Percentiles rank a stretch among this genome's conserved stretches.
phyloP scores from a whole-genome alignment of 2,888 invertebrate genomes.

The Ornithoptera priamus region DNA sequence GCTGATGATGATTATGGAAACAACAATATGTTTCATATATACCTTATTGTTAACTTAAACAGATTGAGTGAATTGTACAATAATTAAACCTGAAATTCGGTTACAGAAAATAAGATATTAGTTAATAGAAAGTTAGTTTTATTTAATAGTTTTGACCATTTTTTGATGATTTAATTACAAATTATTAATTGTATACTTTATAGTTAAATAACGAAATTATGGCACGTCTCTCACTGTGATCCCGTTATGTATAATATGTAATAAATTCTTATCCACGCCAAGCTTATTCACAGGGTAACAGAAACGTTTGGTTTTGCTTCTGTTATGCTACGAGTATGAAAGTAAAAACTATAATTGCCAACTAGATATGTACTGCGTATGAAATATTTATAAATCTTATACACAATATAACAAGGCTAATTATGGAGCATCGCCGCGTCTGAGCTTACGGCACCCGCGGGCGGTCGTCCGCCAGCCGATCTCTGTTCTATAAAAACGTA shows the following conservation, averaged over 20 bases:
- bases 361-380: constrained; percentile 64
- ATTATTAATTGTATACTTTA: no score
- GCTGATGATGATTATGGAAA: no score
- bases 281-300: background rate
- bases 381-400: constrained; percentile 78
- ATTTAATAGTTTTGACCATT: no score
- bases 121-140: no score
- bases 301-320: background rate
- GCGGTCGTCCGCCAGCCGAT: constrained; percentile 45
- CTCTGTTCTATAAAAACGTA: constrained; percentile 56
- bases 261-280: background rate
- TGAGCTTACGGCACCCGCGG: constrained; percentile 70
- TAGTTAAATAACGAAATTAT: no score
- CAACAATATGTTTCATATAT: no score
- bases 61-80: no score
- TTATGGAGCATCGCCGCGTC: constrained; percentile 68
- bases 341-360: constrained; percentile 75
- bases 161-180: no score
- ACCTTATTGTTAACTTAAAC: no score
- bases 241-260: background rate
- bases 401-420: constrained; percentile 61
- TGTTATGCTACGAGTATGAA: constrained; percentile 41
- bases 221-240: no score
- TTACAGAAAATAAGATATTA: no score
- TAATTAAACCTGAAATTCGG: no score